These are phyloP conservation scores for Xenopus petersii DNA, from an alignment of 2,797 vertebrate species.

Conservation along the genomic window DNA sequence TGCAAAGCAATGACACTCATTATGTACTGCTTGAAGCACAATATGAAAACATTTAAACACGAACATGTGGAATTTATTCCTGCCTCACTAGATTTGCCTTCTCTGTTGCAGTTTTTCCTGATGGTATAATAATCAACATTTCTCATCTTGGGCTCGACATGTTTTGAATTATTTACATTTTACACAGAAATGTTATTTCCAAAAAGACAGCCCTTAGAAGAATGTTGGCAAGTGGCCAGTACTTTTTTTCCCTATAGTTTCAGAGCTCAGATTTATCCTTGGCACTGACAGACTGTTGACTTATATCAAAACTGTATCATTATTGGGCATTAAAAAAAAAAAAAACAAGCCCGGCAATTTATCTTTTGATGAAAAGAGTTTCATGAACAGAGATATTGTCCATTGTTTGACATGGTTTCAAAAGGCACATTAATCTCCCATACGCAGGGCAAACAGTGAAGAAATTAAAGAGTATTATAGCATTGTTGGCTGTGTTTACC, in stretches of 20 bases:
- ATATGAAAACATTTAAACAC: neutral
- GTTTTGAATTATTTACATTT: conserved; percentile 31
- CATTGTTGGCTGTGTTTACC: neutral
- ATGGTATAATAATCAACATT: conserved; percentile 11
- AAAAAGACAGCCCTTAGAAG: conserved; percentile 16
- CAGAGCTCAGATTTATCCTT: neutral
- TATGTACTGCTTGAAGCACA: conserved; percentile 10
- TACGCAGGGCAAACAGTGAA: conserved; percentile 24
- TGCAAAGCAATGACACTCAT: conserved; percentile 1
- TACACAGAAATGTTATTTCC: conserved; percentile 19
- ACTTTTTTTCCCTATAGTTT: neutral
- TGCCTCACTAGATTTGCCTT: neutral
- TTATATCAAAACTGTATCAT: conserved; percentile 32
- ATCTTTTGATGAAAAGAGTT: conserved; percentile 20
- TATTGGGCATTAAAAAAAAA: neutral
- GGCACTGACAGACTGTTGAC: neutral
- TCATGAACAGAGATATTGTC: conserved; percentile 25
- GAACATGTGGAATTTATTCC: conserved; percentile 4
- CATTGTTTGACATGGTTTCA: conserved; percentile 18
- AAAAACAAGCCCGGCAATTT: neutral
- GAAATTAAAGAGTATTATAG: neutral
- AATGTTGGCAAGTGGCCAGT: conserved; percentile 6
- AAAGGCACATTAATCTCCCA: conserved; percentile 13
- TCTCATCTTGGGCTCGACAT: conserved; percentile 23
- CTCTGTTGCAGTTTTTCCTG: neutral